Conservation (phyloP, 2,797 vertebrate species). For the Carapus acus region DNA sequence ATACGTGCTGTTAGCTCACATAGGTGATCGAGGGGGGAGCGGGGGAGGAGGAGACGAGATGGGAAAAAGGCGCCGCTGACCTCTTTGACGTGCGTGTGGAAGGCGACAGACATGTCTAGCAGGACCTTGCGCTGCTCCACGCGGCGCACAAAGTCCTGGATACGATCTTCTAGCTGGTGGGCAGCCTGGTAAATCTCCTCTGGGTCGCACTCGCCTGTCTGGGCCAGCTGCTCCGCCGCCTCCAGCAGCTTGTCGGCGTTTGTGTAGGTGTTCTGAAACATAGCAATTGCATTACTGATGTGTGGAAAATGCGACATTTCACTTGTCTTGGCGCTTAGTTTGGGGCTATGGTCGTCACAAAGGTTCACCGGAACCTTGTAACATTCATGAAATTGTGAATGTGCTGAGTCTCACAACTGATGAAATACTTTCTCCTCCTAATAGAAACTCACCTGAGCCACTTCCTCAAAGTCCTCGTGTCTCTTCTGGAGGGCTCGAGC, state of each 20-base stretch:
- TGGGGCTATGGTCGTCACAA: too few species aligned
- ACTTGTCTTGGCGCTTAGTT: too few species aligned
- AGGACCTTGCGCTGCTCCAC: constrained; percentile 94
- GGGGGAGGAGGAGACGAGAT: neutral
- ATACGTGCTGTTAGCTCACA: neutral
- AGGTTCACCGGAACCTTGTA: too few species aligned
- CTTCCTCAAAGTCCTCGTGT: constrained; percentile 96
- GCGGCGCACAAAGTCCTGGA: constrained; percentile 94
- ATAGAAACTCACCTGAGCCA: constrained; percentile 88
- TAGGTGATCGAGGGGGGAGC: neutral
- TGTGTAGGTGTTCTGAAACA: constrained; percentile 90
- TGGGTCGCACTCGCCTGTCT: constrained; percentile 95
- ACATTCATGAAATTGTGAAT: too few species aligned
- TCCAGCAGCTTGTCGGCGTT: constrained; percentile 95
- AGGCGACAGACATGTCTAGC: constrained; percentile 96
- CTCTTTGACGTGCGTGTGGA: constrained; percentile 98
- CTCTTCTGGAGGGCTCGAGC: constrained; percentile 93
- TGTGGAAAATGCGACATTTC: neutral
- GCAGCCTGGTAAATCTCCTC: constrained; percentile 98
- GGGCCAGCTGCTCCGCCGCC: constrained; percentile 93
- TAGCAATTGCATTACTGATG: constrained; percentile 4
- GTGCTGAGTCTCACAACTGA: too few species aligned
- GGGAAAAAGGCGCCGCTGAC: constrained; percentile 67
- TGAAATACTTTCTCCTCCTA: too few species aligned
- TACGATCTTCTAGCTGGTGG: constrained; percentile 92